Conservation (phyloP, 2,888 invertebrate genomes). For the Eristalinus aeneus region DNA sequence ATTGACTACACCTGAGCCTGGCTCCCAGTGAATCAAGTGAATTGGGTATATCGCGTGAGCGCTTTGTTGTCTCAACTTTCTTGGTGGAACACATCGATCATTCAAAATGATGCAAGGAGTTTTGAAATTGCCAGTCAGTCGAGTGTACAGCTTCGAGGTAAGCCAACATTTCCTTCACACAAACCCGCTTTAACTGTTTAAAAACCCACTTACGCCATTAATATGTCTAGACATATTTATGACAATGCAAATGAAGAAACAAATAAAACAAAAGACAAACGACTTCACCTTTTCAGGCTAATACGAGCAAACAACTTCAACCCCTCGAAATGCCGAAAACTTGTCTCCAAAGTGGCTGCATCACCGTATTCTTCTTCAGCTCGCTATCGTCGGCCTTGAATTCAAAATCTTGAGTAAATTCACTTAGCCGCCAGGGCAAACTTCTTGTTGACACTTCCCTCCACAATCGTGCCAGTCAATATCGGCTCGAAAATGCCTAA, state of each 20-base stretch:
- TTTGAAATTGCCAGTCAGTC: too few species aligned
- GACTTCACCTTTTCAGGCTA: not conserved
- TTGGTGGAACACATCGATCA: too few species aligned
- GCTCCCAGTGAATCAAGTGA: too few species aligned
- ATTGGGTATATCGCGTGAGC: too few species aligned
- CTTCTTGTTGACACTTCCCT: not conserved
- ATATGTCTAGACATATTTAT: not conserved
- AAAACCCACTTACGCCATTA: not conserved
- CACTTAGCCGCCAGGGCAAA: not conserved
- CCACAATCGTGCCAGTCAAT: not conserved
- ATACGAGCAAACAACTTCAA: not conserved
- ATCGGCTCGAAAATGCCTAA: not conserved
- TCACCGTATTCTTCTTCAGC: not conserved
- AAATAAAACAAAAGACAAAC: not conserved
- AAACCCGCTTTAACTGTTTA: not conserved
- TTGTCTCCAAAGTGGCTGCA: not conserved
- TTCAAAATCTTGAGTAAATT: not conserved
- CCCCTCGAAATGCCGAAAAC: not conserved
- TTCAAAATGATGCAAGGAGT: too few species aligned
- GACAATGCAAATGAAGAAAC: not conserved
- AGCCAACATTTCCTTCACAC: not conserved
- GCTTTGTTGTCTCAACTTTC: too few species aligned
- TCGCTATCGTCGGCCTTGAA: not conserved
- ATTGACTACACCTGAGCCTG: too few species aligned
- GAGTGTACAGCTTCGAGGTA: not conserved